Percentiles rank a stretch among this genome's conserved stretches.
phyloP scores from a whole-genome alignment of 1,140 invertebrate genomes.

The Temnothorax longispinosus region DNA sequence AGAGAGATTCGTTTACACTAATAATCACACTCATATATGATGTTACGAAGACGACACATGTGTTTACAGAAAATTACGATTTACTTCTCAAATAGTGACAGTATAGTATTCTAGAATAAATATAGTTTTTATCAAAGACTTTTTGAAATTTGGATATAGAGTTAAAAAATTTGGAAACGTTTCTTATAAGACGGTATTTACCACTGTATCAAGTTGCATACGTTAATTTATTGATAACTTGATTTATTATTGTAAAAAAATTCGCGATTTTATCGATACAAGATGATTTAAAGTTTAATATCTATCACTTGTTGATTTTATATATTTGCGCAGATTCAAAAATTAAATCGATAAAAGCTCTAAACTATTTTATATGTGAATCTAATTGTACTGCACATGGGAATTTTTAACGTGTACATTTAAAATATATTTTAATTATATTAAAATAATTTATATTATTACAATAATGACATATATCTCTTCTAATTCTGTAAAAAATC shows the following conservation, averaged over 20 bases:
- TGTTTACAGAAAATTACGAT: conserved; percentile 22
- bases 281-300: background rate
- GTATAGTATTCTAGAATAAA: background rate
- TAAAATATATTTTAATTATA: background rate
- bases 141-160: background rate
- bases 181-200: background rate
- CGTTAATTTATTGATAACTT: background rate
- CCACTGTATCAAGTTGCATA: background rate
- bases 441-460: background rate
- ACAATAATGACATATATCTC: background rate
- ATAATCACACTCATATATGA: conserved; percentile 12
- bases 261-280: background rate
- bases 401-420: background rate
- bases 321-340: background rate
- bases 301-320: background rate
- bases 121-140: background rate
- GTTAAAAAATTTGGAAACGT: background rate
- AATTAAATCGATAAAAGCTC: background rate
- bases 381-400: background rate
- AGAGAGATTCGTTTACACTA: conserved; percentile 11
- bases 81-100: background rate
- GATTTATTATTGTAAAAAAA: background rate
- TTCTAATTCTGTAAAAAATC: background rate
- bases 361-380: background rate
- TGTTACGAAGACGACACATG: background rate